Evolutionary conservation across 1,140 invertebrate genomes (phyloP).

Genomic region (Delia radicum): DNA sequence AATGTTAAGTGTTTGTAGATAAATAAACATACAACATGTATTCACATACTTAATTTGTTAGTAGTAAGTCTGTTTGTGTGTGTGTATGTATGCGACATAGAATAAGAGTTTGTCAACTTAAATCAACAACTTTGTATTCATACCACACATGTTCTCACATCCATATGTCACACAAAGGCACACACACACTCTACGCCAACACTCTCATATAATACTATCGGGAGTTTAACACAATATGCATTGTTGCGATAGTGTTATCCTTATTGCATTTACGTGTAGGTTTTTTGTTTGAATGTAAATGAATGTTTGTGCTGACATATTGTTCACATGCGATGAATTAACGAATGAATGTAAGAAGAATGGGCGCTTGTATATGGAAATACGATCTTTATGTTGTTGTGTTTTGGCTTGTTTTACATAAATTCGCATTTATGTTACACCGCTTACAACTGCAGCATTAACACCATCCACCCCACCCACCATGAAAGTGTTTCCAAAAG

Average conservation of each 20-base stretch:
- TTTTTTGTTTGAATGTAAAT: not conserved
- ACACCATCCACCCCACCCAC: no score
- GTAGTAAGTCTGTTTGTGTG: not conserved
- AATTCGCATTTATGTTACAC: constrained; percentile 4
- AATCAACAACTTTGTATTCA: constrained; percentile 18
- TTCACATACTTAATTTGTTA: not conserved
- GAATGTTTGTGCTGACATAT: not conserved
- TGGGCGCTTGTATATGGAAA: not conserved
- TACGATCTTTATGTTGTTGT: constrained; percentile 3
- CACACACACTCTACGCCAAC: not conserved
- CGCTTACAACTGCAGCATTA: not conserved
- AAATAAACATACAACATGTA: not conserved
- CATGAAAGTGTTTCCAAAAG: constrained; percentile 20
- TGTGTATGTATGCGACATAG: not conserved
- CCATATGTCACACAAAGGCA: not conserved
- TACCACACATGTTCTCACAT: not conserved
- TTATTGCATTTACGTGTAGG: not conserved
- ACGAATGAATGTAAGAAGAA: not conserved
- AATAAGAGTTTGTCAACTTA: constrained; percentile 3
- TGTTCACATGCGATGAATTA: not conserved
- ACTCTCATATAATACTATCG: not conserved
- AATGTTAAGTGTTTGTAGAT: constrained; percentile 16
- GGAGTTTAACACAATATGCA: not conserved
- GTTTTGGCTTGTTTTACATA: constrained; percentile 20
- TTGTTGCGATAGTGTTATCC: not conserved